phyloP scores from a whole-genome alignment of 2,888 invertebrate species.

The Calameuta filiformis region DNA sequence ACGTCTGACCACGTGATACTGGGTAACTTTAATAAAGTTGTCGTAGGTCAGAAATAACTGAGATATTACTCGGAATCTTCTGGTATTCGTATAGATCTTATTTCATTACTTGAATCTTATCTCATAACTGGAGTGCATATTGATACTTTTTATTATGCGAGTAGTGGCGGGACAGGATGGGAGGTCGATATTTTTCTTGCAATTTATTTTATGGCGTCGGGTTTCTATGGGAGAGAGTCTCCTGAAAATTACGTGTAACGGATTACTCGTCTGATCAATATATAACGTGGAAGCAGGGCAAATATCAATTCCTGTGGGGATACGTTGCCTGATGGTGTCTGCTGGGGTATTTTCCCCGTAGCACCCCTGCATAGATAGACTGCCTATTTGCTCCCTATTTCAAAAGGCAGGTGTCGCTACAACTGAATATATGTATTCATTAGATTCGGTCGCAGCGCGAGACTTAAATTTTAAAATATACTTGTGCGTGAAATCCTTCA shows the following conservation, averaged over 20 bases:
- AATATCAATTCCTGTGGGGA: constrained; percentile 41
- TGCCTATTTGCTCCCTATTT: not conserved
- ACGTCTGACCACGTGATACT: not conserved
- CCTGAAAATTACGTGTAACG: constrained; percentile 23
- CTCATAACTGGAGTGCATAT: not conserved
- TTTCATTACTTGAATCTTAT: not conserved
- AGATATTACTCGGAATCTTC: not conserved
- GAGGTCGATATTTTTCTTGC: not conserved
- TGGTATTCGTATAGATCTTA: not conserved
- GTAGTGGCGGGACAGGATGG: not conserved
- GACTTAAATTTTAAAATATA: not conserved
- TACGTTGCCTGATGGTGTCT: constrained; percentile 27
- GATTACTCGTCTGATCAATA: constrained; percentile 9
- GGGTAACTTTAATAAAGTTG: not conserved
- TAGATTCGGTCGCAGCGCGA: not conserved
- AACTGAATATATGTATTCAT: not conserved
- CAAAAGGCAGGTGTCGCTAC: not conserved
- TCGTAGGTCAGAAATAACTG: not conserved
- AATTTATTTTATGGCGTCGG: not conserved
- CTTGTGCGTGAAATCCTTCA: not conserved
- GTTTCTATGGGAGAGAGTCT: constrained; percentile 6
- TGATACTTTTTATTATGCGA: not conserved
- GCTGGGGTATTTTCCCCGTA: constrained; percentile 37
- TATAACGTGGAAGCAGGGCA: constrained; percentile 27
- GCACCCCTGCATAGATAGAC: constrained; percentile 26